Evolutionary conservation across 2,888 invertebrate genomes (phyloP).

Genomic region (Eucera pruinosa): DNA sequence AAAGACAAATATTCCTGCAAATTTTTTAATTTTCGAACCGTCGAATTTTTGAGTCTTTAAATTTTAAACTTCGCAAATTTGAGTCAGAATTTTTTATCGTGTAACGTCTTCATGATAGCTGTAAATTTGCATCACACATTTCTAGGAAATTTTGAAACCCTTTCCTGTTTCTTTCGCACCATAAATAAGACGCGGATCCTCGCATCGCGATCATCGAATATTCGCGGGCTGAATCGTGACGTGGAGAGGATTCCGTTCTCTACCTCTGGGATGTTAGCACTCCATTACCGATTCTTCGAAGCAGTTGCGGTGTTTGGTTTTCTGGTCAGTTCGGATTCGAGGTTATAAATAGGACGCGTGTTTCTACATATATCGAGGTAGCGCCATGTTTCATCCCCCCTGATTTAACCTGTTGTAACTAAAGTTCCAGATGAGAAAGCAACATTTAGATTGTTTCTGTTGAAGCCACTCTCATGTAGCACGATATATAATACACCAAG

Average conservation of each 20-base stretch:
- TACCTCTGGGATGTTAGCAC: slow-evolving; percentile 12
- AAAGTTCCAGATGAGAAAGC: slow-evolving; percentile 8
- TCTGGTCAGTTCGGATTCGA: slow-evolving; percentile 22
- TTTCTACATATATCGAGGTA: slow-evolving; percentile 15
- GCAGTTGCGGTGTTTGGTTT: slow-evolving; percentile 21
- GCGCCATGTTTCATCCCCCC: slow-evolving; percentile 27
- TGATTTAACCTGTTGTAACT: slow-evolving; percentile 18
- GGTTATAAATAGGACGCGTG: slow-evolving; percentile 25
- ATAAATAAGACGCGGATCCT: slow-evolving; percentile 16
- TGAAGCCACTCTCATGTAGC: neutral
- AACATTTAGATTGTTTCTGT: neutral
- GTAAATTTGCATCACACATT: slow-evolving; percentile 16
- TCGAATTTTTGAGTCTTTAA: too few species aligned
- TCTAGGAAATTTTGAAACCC: slow-evolving; percentile 19
- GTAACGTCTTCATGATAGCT: slow-evolving; percentile 3
- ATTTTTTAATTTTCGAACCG: too few species aligned
- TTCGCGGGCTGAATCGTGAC: neutral
- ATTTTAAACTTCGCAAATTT: too few species aligned
- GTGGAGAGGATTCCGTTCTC: neutral
- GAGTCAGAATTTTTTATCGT: too few species aligned
- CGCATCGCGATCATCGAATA: slow-evolving; percentile 1
- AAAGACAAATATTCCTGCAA: too few species aligned
- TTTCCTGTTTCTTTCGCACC: neutral
- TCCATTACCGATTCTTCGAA: slow-evolving; percentile 36
- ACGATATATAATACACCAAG: neutral